Base-by-base conservation (phyloP, 2,113 vertebrate genomes). In the Festucalex cinctus region DNA sequence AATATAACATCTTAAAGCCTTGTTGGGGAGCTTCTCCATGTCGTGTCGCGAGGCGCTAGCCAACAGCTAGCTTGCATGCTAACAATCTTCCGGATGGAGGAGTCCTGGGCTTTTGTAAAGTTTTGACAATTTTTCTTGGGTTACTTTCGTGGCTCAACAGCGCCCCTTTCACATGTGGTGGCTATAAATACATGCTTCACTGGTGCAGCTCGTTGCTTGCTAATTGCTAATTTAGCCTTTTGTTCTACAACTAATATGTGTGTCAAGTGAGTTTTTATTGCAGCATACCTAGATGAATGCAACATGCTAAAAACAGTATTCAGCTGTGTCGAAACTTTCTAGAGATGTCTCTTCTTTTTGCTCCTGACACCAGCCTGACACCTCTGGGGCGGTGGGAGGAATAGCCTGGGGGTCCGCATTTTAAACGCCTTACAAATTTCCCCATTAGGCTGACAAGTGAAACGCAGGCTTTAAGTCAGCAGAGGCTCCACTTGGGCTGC, bases 391-490 rank as follows among this genome's bases (percentile, higher is more conserved):
- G 24, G 53, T 56, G 53, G 53, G 53, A 14, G 26, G 26, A 7
- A 57, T 17, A 14, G 16, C 26, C 39, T 16, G 48, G 44, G 35
- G 44, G 26, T n/a, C 48, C 48, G 32, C 7, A 36, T 49, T 36
- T 49, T 36, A 65, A 84, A 64, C 79, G 79, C 70, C 85, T 88
- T 83, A 83, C 81, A 82, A 74, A 84, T 81, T 87, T 65, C 81
- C 71, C 84, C 80, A 86, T 88, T 88, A 89, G 88, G 80, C 89
- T 90, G 86, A 89, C 85, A 88, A 86, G 86, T 85, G 85, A 88
- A 82, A 87, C 65, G 83, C 66, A 69, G 75, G 69, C 73, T 83
- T 86, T 88, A 85, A 88, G 83, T 86, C 71, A 26, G 83, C 70
- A 69, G 77, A 85, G 83, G 78, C 68, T 66, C 87, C 74, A 81